These are phyloP conservation scores for Hesperia comma DNA, from an alignment of 2,888 invertebrate species.

Conservation along the genomic window DNA sequence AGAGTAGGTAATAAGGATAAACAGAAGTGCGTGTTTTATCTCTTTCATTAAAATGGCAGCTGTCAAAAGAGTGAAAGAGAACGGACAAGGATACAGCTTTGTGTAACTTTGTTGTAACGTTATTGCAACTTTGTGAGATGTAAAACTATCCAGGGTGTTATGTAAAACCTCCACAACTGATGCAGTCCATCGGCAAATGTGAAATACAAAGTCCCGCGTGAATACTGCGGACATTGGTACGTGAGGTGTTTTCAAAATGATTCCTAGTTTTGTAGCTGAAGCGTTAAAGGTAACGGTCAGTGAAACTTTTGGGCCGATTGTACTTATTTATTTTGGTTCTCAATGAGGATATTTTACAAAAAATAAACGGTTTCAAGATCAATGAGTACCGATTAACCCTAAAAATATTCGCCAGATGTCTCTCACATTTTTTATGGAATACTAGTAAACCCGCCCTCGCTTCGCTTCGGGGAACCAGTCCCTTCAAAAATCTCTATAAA, in stretches of 20 bases:
- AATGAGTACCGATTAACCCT: too few species aligned
- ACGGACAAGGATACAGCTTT: too few species aligned
- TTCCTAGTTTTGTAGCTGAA: background rate
- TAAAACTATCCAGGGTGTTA: background rate
- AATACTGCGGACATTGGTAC: constrained; percentile 11
- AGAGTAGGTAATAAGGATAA: too few species aligned
- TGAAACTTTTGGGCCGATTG: background rate
- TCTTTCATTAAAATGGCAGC: too few species aligned
- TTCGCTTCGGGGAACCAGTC: too few species aligned
- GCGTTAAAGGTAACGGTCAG: background rate
- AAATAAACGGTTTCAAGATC: too few species aligned
- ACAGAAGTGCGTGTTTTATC: too few species aligned
- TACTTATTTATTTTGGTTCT: background rate
- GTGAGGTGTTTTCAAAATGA: constrained; percentile 1
- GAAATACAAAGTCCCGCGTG: constrained; percentile 10
- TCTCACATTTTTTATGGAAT: too few species aligned
- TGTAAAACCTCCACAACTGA: constrained; percentile 1
- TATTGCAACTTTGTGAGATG: background rate
- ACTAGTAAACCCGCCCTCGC: too few species aligned
- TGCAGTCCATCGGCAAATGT: constrained; percentile 9
- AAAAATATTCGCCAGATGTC: too few species aligned
- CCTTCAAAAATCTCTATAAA: too few species aligned
- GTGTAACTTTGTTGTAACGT: background rate
- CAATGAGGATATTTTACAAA: background rate
- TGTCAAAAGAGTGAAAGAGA: too few species aligned